These are phyloP conservation scores for Brachionus angularis DNA, from an alignment of 1,140 invertebrate species.

Conservation along the genomic window DNA sequence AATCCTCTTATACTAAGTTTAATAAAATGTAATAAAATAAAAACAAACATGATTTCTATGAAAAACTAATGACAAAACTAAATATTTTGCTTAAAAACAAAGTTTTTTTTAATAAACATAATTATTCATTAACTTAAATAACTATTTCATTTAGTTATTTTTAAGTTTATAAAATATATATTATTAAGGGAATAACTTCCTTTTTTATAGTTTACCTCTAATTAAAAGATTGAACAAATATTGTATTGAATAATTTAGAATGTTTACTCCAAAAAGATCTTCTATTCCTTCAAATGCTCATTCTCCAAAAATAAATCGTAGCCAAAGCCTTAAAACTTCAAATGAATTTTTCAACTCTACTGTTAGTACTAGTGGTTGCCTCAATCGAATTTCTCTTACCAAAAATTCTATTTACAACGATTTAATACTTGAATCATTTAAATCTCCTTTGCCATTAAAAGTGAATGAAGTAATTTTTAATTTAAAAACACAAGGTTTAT, in stretches of 20 bases:
- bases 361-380: neutral
- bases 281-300: neutral
- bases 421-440: conserved; percentile 35
- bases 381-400: conserved; percentile 10
- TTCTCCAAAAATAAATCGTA: conserved; percentile 10
- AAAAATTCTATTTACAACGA: conserved; percentile 35
- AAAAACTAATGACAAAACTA: too few species aligned
- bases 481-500: conserved; percentile 16
- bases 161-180: too few species aligned
- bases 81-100: too few species aligned
- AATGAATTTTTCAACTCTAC: conserved; percentile 36
- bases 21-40: neutral
- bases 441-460: conserved; percentile 33
- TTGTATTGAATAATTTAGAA: too few species aligned
- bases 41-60: too few species aligned
- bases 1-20: neutral
- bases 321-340: conserved; percentile 24
- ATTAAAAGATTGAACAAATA: too few species aligned
- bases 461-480: conserved; percentile 39
- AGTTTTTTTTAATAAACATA: too few species aligned
- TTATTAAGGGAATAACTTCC: too few species aligned
- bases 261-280: conserved; percentile 34
- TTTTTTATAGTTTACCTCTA: too few species aligned
- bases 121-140: too few species aligned
- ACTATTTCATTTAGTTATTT: too few species aligned